Conservation (phyloP, 2,888 invertebrate genomes). For the Notocelia uddmanniana region DNA sequence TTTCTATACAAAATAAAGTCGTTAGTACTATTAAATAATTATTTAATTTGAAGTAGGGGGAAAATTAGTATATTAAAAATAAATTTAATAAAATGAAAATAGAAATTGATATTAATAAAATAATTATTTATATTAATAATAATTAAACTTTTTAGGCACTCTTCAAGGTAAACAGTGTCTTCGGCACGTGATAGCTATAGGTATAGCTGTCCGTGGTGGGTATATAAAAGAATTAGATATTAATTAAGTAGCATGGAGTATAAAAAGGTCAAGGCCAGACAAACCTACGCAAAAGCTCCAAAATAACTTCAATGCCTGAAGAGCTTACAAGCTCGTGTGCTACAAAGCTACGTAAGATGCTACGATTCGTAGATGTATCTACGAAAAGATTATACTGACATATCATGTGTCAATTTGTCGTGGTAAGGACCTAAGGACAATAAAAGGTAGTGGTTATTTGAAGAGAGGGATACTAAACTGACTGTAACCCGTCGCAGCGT, state of each 20-base stretch:
- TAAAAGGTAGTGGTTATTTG: constrained; percentile 26
- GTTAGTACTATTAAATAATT: too few species aligned
- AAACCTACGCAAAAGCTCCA: not conserved
- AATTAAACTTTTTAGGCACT: too few species aligned
- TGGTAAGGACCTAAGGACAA: constrained; percentile 29
- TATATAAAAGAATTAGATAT: not conserved
- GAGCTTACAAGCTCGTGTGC: constrained; percentile 20
- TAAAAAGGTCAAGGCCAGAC: constrained; percentile 9
- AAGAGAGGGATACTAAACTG: constrained; percentile 26
- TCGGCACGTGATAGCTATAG: too few species aligned
- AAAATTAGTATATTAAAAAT: too few species aligned
- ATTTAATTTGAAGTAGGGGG: too few species aligned
- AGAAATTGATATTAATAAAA: too few species aligned
- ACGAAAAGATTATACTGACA: not conserved
- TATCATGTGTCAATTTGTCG: not conserved
- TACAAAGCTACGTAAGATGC: constrained; percentile 20
- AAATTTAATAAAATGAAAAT: too few species aligned
- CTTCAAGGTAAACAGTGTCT: too few species aligned
- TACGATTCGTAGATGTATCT: constrained; percentile 19
- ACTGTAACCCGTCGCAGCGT: constrained; percentile 45
- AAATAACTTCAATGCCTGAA: not conserved
- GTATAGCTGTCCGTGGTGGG: not conserved
- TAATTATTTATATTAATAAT: too few species aligned
- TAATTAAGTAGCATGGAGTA: not conserved
- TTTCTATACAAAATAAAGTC: too few species aligned